phyloP scores from a whole-genome alignment of 2,888 invertebrate genomes.

The Leptinotarsa haldemani region DNA sequence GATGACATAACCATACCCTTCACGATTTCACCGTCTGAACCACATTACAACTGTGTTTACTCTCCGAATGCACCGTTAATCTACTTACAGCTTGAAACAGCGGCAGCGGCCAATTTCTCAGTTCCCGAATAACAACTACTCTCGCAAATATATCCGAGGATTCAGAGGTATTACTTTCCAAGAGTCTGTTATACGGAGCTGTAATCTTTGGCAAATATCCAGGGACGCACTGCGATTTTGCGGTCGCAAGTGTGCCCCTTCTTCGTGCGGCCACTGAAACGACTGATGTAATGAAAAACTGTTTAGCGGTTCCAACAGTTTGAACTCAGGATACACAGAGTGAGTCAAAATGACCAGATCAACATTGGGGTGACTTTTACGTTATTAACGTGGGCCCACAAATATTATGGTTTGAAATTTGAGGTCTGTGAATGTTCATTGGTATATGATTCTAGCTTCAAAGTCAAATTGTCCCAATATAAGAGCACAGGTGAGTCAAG shows the following conservation, averaged over 20 bases:
- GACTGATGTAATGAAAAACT: background rate
- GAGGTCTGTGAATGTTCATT: no score
- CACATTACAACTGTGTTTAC: conserved; percentile 6
- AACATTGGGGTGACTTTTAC: no score
- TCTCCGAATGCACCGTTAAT: background rate
- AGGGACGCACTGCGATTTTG: conserved; percentile 63
- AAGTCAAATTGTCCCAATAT: no score
- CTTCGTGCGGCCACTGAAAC: background rate
- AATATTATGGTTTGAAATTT: no score
- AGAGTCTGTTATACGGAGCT: conserved; percentile 21
- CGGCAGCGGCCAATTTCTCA: conserved; percentile 1
- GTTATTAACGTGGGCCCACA: no score
- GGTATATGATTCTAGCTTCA: no score
- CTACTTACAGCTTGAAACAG: conserved; percentile 10
- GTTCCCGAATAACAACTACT: conserved; percentile 4
- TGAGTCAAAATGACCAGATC: no score
- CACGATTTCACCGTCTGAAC: background rate
- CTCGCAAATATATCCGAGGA: conserved; percentile 4
- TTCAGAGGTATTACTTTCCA: conserved; percentile 27
- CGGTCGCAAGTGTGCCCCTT: background rate
- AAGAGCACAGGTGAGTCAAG: no score
- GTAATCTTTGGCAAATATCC: conserved; percentile 59
- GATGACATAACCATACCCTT: background rate
- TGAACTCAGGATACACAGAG: no score
- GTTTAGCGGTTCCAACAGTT: no score